Percentiles rank a stretch among this genome's conserved stretches.
phyloP scores from a whole-genome alignment of 53 echinoderm and acorn worm species.

The Apostichopus leukothele region DNA sequence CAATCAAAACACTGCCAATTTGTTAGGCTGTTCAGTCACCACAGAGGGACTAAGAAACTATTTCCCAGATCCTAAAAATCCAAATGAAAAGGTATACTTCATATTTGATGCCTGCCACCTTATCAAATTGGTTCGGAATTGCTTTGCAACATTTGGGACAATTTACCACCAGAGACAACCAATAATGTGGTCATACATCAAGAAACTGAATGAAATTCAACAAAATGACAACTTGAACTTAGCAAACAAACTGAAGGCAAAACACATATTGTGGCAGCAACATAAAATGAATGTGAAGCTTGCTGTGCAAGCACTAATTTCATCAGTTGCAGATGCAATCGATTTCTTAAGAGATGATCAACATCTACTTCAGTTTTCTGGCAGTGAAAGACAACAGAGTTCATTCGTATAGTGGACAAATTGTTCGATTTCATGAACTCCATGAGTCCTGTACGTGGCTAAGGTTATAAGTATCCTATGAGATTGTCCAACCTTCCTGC shows the following conservation, averaged over 20 bases:
- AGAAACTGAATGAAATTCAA: slow-evolving; percentile 46
- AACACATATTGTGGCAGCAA: slow-evolving; percentile 24
- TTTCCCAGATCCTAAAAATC: slow-evolving; percentile 58
- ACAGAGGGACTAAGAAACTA: background rate
- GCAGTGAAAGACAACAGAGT: slow-evolving; percentile 66
- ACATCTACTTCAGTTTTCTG: slow-evolving; percentile 45
- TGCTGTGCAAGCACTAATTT: slow-evolving; percentile 60
- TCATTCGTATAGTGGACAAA: slow-evolving; percentile 61
- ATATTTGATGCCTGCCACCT: slow-evolving; percentile 72
- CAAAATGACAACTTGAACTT: slow-evolving; percentile 28
- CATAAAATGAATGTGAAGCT: background rate
- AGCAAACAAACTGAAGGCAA: background rate
- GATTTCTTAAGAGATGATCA: slow-evolving; percentile 61
- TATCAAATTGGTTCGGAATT: slow-evolving; percentile 55
- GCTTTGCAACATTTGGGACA: slow-evolving; percentile 57
- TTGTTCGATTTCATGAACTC: slow-evolving; percentile 70
- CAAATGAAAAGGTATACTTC: slow-evolving; percentile 57
- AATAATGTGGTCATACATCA: slow-evolving; percentile 63
- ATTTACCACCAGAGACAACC: slow-evolving; percentile 51
- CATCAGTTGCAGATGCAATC: slow-evolving; percentile 65
- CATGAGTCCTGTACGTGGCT: background rate
- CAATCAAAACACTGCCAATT: slow-evolving; percentile 54
- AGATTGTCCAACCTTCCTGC: slow-evolving; percentile 26
- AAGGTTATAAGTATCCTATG: slow-evolving; percentile 64
- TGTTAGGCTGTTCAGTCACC: slow-evolving; percentile 53